These are phyloP conservation scores for Yponomeuta cagnagella DNA, from an alignment of 2,888 invertebrate species.

Conservation along the genomic window DNA sequence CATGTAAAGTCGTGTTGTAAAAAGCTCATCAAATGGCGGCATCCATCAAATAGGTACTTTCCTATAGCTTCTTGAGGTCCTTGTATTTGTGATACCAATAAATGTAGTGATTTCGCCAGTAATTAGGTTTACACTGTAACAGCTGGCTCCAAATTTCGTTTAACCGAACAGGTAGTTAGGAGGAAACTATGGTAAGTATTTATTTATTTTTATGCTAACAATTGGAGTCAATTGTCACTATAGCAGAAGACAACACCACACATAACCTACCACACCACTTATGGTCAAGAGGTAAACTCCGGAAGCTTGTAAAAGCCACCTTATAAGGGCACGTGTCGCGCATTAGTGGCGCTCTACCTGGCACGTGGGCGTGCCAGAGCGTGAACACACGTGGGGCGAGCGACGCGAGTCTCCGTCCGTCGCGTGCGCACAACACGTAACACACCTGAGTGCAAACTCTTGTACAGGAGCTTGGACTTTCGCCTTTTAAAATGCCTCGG, in stretches of 20 bases:
- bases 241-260: no score
- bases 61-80: no score
- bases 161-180: no score
- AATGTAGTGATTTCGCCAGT: no score
- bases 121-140: no score
- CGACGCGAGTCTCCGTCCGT: slow-evolving; percentile 27
- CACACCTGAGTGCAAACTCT: slow-evolving; percentile 21
- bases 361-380: slow-evolving; percentile 51
- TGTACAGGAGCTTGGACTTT: slow-evolving; percentile 19
- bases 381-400: slow-evolving; percentile 50
- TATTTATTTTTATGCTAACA: neutral
- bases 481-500: neutral
- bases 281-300: neutral
- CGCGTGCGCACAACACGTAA: neutral
- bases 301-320: neutral
- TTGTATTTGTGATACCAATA: no score
- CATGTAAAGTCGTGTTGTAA: neutral
- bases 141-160: no score
- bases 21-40: no score
- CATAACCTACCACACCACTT: no score
- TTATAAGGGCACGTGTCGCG: slow-evolving; percentile 22
- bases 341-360: slow-evolving; percentile 35
- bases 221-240: no score
- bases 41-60: no score
- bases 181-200: neutral